Conservation (phyloP, 2,797 vertebrate genomes). For the Myotis myotis region DNA sequence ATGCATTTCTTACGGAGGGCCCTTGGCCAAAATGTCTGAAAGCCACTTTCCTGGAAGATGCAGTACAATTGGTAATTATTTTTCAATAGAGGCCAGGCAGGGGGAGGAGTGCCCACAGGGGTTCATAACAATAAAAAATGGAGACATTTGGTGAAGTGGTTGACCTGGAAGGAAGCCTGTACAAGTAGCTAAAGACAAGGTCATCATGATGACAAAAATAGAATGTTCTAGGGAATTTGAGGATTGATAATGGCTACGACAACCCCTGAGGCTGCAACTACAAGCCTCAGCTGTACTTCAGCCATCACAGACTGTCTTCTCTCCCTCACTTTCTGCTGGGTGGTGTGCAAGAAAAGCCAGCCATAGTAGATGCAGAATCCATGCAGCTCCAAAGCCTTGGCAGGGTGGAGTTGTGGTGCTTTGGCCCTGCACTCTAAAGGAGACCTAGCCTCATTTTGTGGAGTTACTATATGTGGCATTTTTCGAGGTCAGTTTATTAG, state of each 20-base stretch:
- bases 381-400: background rate
- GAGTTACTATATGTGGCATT: background rate
- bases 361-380: background rate
- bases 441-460: background rate
- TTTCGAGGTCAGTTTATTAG: background rate
- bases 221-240: background rate
- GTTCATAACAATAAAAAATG: background rate
- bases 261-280: background rate
- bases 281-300: background rate
- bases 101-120: background rate
- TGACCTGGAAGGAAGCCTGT: background rate
- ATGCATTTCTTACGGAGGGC: background rate
- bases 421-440: background rate
- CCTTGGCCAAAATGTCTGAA: background rate
- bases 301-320: background rate
- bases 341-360: background rate
- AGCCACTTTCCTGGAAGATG: background rate
- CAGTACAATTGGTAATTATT: background rate
- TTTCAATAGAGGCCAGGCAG: background rate
- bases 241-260: background rate
- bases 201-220: background rate
- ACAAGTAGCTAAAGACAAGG: background rate
- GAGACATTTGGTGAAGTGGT: background rate
- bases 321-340: background rate
- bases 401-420: background rate